phyloP scores from a whole-genome alignment of 2,888 invertebrate species.

The Rhodophaea formosa region DNA sequence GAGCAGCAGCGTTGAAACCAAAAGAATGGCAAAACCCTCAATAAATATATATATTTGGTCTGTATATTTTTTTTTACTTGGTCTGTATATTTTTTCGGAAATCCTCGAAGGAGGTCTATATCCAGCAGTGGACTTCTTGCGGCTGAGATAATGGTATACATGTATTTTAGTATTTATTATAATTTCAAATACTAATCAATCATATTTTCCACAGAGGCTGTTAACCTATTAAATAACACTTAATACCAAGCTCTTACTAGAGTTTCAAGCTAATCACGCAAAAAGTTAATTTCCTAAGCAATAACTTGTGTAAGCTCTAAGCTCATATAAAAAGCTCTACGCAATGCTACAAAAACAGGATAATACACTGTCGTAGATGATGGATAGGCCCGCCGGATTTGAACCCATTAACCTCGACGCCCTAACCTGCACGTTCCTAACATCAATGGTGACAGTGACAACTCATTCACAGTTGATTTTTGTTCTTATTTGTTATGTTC shows the following conservation, averaged over 20 bases:
- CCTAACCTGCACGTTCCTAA: background rate
- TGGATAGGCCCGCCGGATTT: background rate
- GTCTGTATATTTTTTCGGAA: too few species aligned
- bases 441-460: background rate
- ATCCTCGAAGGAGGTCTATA: too few species aligned
- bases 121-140: too few species aligned
- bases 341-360: background rate
- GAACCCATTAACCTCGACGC: background rate
- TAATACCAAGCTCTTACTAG: background rate
- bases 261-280: slow-evolving; percentile 3
- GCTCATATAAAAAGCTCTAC: background rate
- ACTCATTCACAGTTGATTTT: background rate
- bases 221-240: background rate
- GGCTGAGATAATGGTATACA: too few species aligned
- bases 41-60: too few species aligned
- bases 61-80: too few species aligned
- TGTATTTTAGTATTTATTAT: too few species aligned
- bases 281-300: slow-evolving; percentile 1
- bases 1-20: too few species aligned
- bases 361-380: background rate
- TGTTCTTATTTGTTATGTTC: too few species aligned
- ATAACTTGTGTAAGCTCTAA: background rate
- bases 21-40: too few species aligned
- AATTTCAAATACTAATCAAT: too few species aligned
- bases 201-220: background rate